These are phyloP conservation scores for Lagorchestes hirsutus DNA, from an alignment of 2,797 vertebrate species.

Conservation along the genomic window DNA sequence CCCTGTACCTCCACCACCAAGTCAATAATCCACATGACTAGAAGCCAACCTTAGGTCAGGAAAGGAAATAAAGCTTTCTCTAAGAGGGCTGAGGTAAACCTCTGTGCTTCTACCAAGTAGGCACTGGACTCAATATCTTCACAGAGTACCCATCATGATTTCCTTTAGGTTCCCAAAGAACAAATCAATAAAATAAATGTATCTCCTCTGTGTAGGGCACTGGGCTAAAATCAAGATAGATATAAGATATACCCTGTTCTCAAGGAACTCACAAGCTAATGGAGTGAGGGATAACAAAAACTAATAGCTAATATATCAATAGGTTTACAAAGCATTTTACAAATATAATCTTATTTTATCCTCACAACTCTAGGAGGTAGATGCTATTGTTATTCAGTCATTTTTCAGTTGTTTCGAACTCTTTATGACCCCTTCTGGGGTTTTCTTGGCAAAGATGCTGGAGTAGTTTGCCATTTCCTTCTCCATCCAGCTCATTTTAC, in stretches of 20 bases:
- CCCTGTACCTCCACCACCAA: background rate
- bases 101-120: background rate
- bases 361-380: background rate
- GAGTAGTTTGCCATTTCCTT: background rate
- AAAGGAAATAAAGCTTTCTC: slow-evolving; percentile 14
- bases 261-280: background rate
- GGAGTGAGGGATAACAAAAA: background rate
- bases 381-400: background rate
- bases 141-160: background rate
- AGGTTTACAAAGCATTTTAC: background rate
- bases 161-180: background rate
- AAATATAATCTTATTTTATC: background rate
- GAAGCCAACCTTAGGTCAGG: background rate
- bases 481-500: background rate
- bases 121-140: background rate
- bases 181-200: background rate
- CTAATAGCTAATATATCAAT: background rate
- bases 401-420: background rate
- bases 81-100: background rate
- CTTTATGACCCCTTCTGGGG: background rate
- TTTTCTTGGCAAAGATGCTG: background rate
- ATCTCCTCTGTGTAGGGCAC: background rate
- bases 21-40: background rate
- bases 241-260: background rate
- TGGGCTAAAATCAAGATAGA: background rate